Evolutionary conservation across 2,113 vertebrate species (phyloP).

Genomic region (Xerus inauris): DNA sequence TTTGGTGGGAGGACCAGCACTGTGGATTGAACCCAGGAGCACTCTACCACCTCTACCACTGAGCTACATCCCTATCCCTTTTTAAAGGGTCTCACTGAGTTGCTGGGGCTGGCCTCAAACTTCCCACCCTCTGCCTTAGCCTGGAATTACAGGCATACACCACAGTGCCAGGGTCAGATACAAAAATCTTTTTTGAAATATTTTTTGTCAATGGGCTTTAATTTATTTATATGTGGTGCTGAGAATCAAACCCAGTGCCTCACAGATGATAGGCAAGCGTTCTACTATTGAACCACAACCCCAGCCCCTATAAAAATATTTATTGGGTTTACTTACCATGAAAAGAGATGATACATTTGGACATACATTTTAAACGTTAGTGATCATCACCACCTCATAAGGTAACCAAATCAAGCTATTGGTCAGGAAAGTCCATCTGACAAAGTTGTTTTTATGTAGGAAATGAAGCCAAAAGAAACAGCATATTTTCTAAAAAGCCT

Average conservation of each 20-base stretch:
- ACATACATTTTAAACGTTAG: slow-evolving; percentile 1
- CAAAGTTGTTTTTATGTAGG: not conserved
- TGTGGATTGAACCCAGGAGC: not conserved
- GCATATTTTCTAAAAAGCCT: slow-evolving; percentile 12
- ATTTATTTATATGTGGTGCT: no score
- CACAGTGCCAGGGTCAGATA: not conserved
- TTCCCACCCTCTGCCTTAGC: not conserved
- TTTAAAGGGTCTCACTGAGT: not conserved
- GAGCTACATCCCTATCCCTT: not conserved
- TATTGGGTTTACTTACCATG: not conserved
- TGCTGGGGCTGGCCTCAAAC: not conserved
- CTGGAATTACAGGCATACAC: not conserved
- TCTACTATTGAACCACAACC: no score
- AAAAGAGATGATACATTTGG: not conserved
- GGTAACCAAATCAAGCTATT: not conserved
- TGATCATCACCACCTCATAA: not conserved
- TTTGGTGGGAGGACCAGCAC: not conserved
- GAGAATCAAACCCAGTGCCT: no score
- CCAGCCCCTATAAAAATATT: not conserved
- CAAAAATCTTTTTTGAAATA: no score
- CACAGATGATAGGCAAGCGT: no score
- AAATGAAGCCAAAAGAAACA: slow-evolving; percentile 17
- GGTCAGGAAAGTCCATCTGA: not conserved
- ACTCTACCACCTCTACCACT: no score
- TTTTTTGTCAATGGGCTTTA: no score